A percentile compares a stretch with the other conserved stretches of the same genome.
Conservation (phyloP, 1,140 invertebrate genomes). For the Galleria mellonella region DNA sequence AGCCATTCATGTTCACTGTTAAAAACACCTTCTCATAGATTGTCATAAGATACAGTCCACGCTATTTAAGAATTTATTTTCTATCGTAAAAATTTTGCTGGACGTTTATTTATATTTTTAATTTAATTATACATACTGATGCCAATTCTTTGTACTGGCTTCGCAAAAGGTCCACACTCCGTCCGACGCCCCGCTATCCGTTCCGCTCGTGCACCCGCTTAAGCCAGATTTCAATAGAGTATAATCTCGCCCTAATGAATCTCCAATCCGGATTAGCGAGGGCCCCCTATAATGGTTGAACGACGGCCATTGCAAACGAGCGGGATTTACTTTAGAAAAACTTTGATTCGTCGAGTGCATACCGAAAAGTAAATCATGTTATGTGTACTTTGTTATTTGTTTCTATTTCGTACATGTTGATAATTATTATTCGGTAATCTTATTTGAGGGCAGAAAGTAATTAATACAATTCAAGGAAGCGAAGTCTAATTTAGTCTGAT, state of each 20-base stretch:
- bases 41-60: too few relatives aligned
- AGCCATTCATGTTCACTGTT: too few relatives aligned
- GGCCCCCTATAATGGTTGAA: conserved; percentile 47
- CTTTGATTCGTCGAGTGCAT: conserved; percentile 45
- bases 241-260: conserved; percentile 76
- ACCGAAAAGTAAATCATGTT: background rate
- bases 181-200: conserved; percentile 7
- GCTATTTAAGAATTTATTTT: too few relatives aligned
- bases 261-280: conserved; percentile 71
- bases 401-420: too few relatives aligned
- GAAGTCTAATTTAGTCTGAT: conserved; percentile 48
- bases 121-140: too few relatives aligned
- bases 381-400: too few relatives aligned
- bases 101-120: too few relatives aligned
- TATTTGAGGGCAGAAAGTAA: too few relatives aligned
- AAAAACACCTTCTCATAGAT: too few relatives aligned
- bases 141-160: too few relatives aligned
- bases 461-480: background rate
- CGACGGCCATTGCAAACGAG: conserved; percentile 46
- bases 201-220: conserved; percentile 35
- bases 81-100: too few relatives aligned
- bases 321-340: conserved; percentile 57
- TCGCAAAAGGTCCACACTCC: background rate
- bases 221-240: conserved; percentile 74
- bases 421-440: too few relatives aligned